These are phyloP conservation scores for Oxyura jamaicensis DNA, from an alignment of 2,113 vertebrate species.

Conservation along the genomic window DNA sequence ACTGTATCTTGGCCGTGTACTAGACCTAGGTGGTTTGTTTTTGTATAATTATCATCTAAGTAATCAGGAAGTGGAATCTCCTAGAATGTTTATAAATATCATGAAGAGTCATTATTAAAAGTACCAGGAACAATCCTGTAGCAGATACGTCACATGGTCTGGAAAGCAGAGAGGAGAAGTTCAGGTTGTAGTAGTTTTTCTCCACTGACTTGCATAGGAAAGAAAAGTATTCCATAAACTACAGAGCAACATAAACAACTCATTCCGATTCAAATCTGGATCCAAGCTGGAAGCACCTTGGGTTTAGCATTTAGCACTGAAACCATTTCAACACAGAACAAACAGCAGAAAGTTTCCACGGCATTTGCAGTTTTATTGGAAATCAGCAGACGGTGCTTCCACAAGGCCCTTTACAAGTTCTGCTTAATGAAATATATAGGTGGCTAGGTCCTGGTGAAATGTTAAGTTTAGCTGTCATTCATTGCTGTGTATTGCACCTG, in stretches of 20 bases:
- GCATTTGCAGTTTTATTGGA: conserved; percentile 20
- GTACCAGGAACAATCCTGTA: not conserved
- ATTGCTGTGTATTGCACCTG: not conserved
- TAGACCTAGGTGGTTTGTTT: conserved; percentile 22
- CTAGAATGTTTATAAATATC: conserved; percentile 32
- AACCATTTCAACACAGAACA: not conserved
- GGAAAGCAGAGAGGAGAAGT: not conserved
- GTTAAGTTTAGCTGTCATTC: conserved; percentile 4
- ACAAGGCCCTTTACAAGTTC: conserved; percentile 11
- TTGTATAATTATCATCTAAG: conserved; percentile 11
- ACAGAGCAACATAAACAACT: conserved; percentile 11
- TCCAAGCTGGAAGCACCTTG: not conserved
- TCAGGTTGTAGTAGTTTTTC: conserved; percentile 17
- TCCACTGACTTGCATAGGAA: not conserved
- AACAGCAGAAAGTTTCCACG: not conserved
- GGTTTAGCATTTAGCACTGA: not conserved
- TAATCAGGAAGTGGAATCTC: conserved; percentile 34
- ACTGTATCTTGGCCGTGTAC: not conserved
- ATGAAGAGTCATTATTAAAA: not conserved
- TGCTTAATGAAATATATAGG: not conserved
- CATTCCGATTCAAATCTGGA: not conserved
- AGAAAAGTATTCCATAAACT: not conserved
- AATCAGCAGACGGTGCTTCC: conserved; percentile 37
- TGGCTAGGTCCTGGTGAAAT: not conserved
- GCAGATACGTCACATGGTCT: not conserved